Conservation (phyloP, 2,113 vertebrate genomes). For the Lamprologus speciosus region DNA sequence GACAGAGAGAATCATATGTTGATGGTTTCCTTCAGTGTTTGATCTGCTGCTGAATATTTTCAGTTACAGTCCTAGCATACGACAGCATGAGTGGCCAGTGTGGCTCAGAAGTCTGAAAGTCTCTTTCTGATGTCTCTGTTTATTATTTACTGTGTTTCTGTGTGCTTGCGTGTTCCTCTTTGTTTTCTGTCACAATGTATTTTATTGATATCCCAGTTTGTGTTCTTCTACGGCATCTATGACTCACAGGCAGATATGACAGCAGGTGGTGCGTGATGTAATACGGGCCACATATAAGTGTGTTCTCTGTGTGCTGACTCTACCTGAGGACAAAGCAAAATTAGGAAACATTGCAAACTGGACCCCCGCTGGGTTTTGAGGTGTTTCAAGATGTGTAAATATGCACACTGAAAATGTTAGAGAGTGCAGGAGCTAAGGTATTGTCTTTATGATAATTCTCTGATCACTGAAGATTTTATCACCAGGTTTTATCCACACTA, state of each 20-base stretch:
- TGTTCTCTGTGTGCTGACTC: background rate
- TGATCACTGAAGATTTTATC: background rate
- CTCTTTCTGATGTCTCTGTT: background rate
- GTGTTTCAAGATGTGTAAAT: background rate
- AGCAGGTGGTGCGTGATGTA: slow-evolving; percentile 47
- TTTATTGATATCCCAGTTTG: slow-evolving; percentile 14
- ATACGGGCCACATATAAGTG: slow-evolving; percentile 32
- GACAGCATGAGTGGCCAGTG: background rate
- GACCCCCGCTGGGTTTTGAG: background rate
- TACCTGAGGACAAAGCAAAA: background rate
- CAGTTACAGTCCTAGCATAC: fast-evolving
- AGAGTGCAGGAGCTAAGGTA: background rate
- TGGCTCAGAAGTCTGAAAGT: background rate
- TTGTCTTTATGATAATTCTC: background rate
- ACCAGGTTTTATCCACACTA: background rate
- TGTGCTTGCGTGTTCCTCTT: slow-evolving; percentile 12
- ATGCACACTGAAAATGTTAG: background rate
- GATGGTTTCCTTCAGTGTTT: background rate
- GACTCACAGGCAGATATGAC: slow-evolving; percentile 38
- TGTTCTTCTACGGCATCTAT: slow-evolving; percentile 18
- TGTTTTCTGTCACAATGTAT: slow-evolving; percentile 34
- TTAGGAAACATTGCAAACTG: background rate
- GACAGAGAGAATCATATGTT: background rate
- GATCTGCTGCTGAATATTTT: background rate
- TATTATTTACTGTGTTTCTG: background rate